Evolutionary conservation across 2,797 vertebrate species (phyloP).

Genomic region (Sebastes taczanowskii): DNA sequence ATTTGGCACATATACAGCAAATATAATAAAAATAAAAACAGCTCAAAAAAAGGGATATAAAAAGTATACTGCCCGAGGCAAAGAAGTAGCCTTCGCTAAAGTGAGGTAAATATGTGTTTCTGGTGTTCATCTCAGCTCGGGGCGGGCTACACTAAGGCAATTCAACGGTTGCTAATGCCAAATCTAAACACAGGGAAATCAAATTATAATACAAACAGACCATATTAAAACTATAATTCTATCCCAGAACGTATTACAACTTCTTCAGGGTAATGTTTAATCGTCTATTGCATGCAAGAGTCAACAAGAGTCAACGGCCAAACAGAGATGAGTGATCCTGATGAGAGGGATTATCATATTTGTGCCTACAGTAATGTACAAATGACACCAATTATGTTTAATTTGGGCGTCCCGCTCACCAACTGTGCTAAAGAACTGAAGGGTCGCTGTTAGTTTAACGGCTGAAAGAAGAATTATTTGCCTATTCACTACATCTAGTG

Average conservation of each 20-base stretch:
- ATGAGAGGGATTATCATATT: conserved; percentile 34
- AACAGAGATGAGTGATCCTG: conserved; percentile 18
- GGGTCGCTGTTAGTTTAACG: not conserved
- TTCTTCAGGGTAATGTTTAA: conserved; percentile 17
- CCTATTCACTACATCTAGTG: not conserved
- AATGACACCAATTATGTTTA: conserved; percentile 22
- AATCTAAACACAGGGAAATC: conserved; percentile 45
- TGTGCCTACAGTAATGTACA: conserved; percentile 22
- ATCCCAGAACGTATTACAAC: conserved; percentile 2
- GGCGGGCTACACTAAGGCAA: conserved; percentile 63
- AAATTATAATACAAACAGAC: conserved; percentile 39
- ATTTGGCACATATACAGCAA: conserved; percentile 55
- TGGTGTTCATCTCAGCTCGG: conserved; percentile 40
- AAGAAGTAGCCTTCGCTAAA: conserved; percentile 31
- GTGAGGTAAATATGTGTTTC: conserved; percentile 56
- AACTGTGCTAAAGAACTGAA: not conserved
- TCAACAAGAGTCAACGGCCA: not conserved
- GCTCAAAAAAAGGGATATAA: conserved; percentile 37
- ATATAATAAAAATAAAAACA: conserved; percentile 39
- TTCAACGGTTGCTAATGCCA: conserved; percentile 50
- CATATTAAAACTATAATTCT: conserved; percentile 50
- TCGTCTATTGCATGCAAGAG: conserved; percentile 31
- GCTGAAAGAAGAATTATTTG: conserved; percentile 2
- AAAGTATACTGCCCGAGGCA: conserved; percentile 40
- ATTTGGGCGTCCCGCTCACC: not conserved